Base-by-base conservation (phyloP, 1,140 invertebrate genomes). In the Heterodera schachtii region DNA sequence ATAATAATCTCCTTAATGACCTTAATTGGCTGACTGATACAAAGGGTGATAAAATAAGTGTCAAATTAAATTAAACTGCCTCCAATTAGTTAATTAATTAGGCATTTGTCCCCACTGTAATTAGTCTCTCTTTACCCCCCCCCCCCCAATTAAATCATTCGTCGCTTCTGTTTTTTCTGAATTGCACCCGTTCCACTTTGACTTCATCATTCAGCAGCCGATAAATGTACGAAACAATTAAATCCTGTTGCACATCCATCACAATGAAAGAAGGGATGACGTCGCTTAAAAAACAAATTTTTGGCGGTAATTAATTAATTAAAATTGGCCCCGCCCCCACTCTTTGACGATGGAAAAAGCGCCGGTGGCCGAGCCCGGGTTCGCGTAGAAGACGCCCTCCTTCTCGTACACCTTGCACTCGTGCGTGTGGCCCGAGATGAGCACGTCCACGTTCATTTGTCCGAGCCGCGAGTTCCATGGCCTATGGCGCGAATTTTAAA, bases 361-460 rank as follows among this genome's bases (percentile, higher is more conserved):
- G 69, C 98, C 98, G 80, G 98, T 99, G 7, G 96, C 97, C 67
- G 96, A 98, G 31, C 98, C 98, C 73, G 98, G 98, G 92, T 99
- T 99, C 67, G 99, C 98, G 90, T 96, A 99, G 91, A 99, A 98
- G 90, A 97, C 97, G 87, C 96, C 97, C 90, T 98, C 96, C 75
- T 98, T 95, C 91, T 99, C 97, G 90, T 96, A 98, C 0, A 96
- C 96, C 90, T 98, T 95, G 92, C 98, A 99, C 87, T 96, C 95
- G 91, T 99, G 97, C 8, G 97, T 99, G 90, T 99, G 97, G 0
- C 98, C 98, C 21, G 96, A 96, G 88, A 99, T 98, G 9, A 99
- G 92, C 86, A 99, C 98, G 91, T 99, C 98, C 19, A 99, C 98
- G 91, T 98, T 96, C 16, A 99, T 91, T 91, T 99, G 97, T n/a